A percentile compares a stretch with the other conserved stretches of the same genome.
These are phyloP conservation scores for Gonatopus flavifemur DNA, from an alignment of 1,140 invertebrate species.

Conservation along the genomic window DNA sequence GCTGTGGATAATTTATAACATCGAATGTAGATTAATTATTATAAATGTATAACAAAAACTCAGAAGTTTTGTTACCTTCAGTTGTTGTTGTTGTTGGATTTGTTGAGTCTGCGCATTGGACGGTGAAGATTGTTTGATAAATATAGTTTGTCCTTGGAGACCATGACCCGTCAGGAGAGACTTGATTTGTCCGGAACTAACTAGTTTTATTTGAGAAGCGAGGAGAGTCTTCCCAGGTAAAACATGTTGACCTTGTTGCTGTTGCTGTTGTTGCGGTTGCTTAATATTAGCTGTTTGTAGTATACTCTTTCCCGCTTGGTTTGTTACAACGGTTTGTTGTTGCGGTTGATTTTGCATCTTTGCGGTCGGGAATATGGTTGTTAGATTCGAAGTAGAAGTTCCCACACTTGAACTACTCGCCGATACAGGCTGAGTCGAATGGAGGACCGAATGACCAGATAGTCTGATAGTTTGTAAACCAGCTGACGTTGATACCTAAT, in stretches of 20 bases:
- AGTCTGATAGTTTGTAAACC: slow-evolving; percentile 60
- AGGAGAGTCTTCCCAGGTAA: slow-evolving; percentile 52
- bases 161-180: slow-evolving; percentile 52
- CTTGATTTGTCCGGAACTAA: slow-evolving; percentile 54
- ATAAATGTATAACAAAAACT: background rate
- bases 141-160: slow-evolving; percentile 54
- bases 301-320: slow-evolving; percentile 53
- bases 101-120: slow-evolving; percentile 43
- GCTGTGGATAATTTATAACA: slow-evolving; percentile 22
- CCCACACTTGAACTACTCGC: slow-evolving; percentile 22
- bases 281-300: slow-evolving; percentile 52
- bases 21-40: background rate
- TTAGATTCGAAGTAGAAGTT: slow-evolving; percentile 36
- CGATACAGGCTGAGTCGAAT: slow-evolving; percentile 44
- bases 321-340: slow-evolving; percentile 44
- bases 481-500: slow-evolving; percentile 52
- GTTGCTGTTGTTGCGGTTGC: slow-evolving; percentile 36
- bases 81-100: slow-evolving; percentile 41
- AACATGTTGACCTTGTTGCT: slow-evolving; percentile 43
- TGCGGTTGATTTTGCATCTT: slow-evolving; percentile 43
- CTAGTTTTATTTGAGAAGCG: slow-evolving; percentile 54
- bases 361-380: slow-evolving; percentile 46
- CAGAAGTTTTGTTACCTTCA: slow-evolving; percentile 40
- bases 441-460: slow-evolving; percentile 56
- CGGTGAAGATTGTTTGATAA: slow-evolving; percentile 53